Conservation (phyloP, 2,888 invertebrate genomes). For the Leucophenga maculata region DNA sequence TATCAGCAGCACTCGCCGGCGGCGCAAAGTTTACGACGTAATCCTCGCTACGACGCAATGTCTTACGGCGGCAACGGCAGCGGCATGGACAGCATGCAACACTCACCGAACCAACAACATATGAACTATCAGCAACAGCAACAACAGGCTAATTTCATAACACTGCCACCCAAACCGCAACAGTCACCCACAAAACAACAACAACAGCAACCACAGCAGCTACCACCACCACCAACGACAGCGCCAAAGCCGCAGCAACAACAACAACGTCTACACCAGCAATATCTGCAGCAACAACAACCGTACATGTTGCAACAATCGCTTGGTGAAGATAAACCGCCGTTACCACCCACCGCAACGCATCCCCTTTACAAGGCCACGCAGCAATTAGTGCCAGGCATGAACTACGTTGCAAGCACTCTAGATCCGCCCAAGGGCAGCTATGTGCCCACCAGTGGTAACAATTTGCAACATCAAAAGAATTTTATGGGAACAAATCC, state of each 20-base stretch:
- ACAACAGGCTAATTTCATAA: slow-evolving; percentile 68
- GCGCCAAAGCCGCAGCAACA: slow-evolving; percentile 55
- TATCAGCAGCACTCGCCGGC: slow-evolving; percentile 54
- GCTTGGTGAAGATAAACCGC: slow-evolving; percentile 73
- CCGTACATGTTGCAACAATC: slow-evolving; percentile 37
- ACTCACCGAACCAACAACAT: slow-evolving; percentile 65
- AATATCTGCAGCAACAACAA: slow-evolving; percentile 38
- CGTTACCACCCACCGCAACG: slow-evolving; percentile 80
- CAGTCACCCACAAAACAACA: slow-evolving; percentile 72
- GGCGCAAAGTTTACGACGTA: slow-evolving; percentile 51
- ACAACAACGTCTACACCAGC: slow-evolving; percentile 39
- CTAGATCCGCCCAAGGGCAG: slow-evolving; percentile 83
- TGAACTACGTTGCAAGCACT: slow-evolving; percentile 80
- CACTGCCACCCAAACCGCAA: slow-evolving; percentile 63
- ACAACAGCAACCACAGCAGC: slow-evolving; percentile 60
- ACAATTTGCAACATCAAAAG: slow-evolving; percentile 46
- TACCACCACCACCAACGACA: slow-evolving; percentile 45
- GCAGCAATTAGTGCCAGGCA: slow-evolving; percentile 60
- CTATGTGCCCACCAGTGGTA: slow-evolving; percentile 75
- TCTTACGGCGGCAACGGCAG: slow-evolving; percentile 24
- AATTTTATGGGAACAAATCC: slow-evolving; percentile 78
- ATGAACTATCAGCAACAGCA: slow-evolving; percentile 39
- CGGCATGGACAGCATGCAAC: slow-evolving; percentile 23
- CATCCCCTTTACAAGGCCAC: slow-evolving; percentile 78
- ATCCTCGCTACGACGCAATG: slow-evolving; percentile 51